These are phyloP conservation scores for Tragulus kanchil DNA, from an alignment of 2,113 vertebrate genomes.

Conservation along the genomic window DNA sequence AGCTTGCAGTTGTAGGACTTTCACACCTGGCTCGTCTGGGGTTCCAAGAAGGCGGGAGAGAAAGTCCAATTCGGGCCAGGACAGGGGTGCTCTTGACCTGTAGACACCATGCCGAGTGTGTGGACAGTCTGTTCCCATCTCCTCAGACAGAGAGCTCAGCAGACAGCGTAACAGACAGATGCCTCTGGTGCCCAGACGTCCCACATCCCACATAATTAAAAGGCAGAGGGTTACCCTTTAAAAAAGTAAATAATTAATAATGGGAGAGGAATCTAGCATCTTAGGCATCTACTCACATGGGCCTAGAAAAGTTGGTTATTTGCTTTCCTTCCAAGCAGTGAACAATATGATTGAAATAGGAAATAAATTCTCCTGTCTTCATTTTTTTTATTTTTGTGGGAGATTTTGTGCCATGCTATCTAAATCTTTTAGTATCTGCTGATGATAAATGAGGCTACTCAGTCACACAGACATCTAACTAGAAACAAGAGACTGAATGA, in stretches of 20 bases:
- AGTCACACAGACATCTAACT: background rate
- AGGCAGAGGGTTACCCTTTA: background rate
- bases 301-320: background rate
- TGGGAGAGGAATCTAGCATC: background rate
- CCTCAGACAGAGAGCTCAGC: background rate
- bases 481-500: background rate
- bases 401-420: background rate
- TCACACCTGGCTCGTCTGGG: background rate
- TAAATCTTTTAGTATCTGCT: background rate
- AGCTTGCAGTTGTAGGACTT: background rate
- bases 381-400: background rate
- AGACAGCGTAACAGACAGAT: background rate
- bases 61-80: background rate
- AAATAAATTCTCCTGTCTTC: slow-evolving; percentile 10
- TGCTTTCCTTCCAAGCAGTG: background rate
- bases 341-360: background rate
- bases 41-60: background rate
- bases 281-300: background rate
- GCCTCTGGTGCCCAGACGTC: background rate
- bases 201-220: background rate
- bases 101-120: accelerated
- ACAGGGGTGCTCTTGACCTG: background rate
- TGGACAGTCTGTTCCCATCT: background rate
- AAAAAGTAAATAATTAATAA: background rate
- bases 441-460: background rate